A percentile compares a stretch with the other conserved stretches of the same genome.
phyloP scores from a whole-genome alignment of 2,888 invertebrate genomes.

The Thereva nobilitata region DNA sequence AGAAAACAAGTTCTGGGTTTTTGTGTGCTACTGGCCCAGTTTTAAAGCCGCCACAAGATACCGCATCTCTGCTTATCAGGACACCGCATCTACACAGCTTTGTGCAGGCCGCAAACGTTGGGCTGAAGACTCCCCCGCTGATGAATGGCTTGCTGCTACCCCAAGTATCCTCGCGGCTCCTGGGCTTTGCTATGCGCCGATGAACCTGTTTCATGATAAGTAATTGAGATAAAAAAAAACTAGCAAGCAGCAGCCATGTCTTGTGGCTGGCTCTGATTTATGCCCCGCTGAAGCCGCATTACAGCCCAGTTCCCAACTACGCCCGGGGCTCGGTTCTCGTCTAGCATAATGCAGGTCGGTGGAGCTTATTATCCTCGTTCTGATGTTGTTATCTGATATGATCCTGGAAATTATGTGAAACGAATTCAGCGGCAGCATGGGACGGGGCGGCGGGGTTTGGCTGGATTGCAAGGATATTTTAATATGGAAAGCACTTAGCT shows the following conservation, averaged over 20 bases:
- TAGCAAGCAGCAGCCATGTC: slow-evolving; percentile 15
- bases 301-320: neutral
- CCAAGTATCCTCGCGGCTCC: neutral
- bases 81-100: too few relatives aligned
- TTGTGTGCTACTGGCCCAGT: too few relatives aligned
- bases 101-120: neutral
- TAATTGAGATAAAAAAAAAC: slow-evolving; percentile 33
- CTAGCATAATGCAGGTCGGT: slow-evolving; percentile 27
- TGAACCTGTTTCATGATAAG: slow-evolving; percentile 35
- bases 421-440: slow-evolving; percentile 17
- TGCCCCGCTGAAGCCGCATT: slow-evolving; percentile 13
- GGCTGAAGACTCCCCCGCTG: slow-evolving; percentile 27
- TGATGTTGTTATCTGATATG: slow-evolving; percentile 29
- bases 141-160: slow-evolving; percentile 27
- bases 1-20: too few relatives aligned
- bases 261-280: slow-evolving; percentile 26
- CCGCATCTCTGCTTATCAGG: too few relatives aligned
- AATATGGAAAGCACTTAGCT: slow-evolving; percentile 19
- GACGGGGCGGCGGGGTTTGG: neutral
- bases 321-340: neutral
- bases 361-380: slow-evolving; percentile 29
- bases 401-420: slow-evolving; percentile 33
- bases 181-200: slow-evolving; percentile 18
- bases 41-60: too few relatives aligned
- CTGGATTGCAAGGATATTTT: slow-evolving; percentile 14